phyloP scores from a whole-genome alignment of 2,888 invertebrate species.

The Tortricodes alternella region DNA sequence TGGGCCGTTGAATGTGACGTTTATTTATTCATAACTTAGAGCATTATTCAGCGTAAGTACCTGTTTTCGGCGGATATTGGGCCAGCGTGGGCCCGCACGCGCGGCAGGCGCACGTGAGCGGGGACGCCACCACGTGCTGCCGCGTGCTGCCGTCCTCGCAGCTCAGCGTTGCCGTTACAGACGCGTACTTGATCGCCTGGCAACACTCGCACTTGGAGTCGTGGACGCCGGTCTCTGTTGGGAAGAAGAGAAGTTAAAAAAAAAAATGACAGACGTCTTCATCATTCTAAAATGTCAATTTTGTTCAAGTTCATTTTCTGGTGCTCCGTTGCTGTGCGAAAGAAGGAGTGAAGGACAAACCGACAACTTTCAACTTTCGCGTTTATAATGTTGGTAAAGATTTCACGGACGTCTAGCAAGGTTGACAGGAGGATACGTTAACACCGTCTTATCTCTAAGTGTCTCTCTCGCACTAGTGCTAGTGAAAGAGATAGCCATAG shows the following conservation, averaged over 20 bases:
- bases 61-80: slow-evolving; percentile 19
- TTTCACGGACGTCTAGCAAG: too few relatives aligned
- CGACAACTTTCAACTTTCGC: too few relatives aligned
- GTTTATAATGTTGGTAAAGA: too few relatives aligned
- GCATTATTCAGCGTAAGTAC: slow-evolving; percentile 31
- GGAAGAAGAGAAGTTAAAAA: slow-evolving; percentile 31
- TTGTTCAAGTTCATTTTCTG: too few relatives aligned
- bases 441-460: too few relatives aligned
- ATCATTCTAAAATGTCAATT: background rate
- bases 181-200: slow-evolving; percentile 58
- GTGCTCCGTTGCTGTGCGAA: too few relatives aligned
- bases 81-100: slow-evolving; percentile 28
- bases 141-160: slow-evolving; percentile 56
- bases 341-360: too few relatives aligned
- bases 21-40: too few relatives aligned
- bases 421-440: too few relatives aligned
- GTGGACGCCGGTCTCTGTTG: slow-evolving; percentile 80
- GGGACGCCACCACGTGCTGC: slow-evolving; percentile 60
- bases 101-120: slow-evolving; percentile 41
- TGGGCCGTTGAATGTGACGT: too few relatives aligned
- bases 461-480: too few relatives aligned
- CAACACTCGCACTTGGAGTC: slow-evolving; percentile 84
- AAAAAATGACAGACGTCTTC: background rate
- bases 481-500: too few relatives aligned
- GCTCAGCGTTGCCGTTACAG: slow-evolving; percentile 53